phyloP scores from a whole-genome alignment of 2,113 vertebrate species.

The Corythornis madagascariensis region DNA sequence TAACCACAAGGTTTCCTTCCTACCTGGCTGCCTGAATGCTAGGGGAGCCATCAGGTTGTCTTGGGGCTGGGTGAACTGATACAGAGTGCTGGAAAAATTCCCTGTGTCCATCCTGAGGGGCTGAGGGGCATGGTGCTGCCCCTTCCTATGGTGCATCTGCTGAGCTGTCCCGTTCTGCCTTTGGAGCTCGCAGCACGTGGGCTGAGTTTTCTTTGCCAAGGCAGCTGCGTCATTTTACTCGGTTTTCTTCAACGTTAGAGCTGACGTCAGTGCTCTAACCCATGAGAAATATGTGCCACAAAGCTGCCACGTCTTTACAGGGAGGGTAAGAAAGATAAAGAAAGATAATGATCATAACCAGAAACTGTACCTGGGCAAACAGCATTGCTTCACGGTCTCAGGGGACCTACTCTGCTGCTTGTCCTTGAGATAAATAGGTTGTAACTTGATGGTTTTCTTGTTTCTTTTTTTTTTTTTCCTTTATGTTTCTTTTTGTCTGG shows the following conservation, averaged over 20 bases:
- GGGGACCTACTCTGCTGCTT: neutral
- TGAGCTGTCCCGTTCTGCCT: neutral
- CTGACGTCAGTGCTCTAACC: conserved; percentile 52
- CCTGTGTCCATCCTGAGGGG: rapidly evolving
- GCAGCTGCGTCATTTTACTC: conserved; percentile 24
- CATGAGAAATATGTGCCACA: conserved; percentile 42
- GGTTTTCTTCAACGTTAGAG: conserved; percentile 6
- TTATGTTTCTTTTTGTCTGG: neutral
- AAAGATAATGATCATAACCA: conserved; percentile 54
- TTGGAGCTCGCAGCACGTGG: neutral
- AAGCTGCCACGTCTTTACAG: neutral
- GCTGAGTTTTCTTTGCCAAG: neutral
- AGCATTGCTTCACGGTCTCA: neutral
- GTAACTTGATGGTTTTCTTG: neutral
- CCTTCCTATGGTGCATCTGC: neutral
- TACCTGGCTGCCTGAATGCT: neutral
- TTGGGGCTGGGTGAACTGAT: neutral
- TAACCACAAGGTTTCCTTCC: neutral
- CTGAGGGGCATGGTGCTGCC: rapidly evolving
- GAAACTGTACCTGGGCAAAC: conserved; percentile 18
- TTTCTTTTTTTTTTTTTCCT: neutral
- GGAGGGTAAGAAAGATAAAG: neutral
- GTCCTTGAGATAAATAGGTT: neutral
- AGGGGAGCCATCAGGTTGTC: neutral
- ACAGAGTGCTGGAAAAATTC: neutral